Evolutionary conservation across 2,888 invertebrate genomes (phyloP).

Genomic region (Xestia ashworthii): DNA sequence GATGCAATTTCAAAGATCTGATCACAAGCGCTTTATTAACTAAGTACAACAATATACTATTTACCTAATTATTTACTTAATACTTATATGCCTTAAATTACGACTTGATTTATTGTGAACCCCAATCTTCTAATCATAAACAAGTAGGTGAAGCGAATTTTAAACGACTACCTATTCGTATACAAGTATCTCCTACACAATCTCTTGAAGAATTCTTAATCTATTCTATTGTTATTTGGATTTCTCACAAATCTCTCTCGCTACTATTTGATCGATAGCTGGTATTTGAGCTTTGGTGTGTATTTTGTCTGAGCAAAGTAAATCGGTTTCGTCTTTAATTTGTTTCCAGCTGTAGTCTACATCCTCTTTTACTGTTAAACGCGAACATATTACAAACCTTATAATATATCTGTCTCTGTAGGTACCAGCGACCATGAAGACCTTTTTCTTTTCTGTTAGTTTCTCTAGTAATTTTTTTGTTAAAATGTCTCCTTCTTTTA

Average conservation of each 20-base stretch:
- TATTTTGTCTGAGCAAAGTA: conserved; percentile 74
- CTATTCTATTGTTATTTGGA: conserved; percentile 74
- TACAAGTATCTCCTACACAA: conserved; percentile 27
- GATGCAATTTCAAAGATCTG: conserved; percentile 26
- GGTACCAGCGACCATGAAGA: conserved; percentile 95
- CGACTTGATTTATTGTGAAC: conserved; percentile 36
- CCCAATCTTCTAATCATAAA: conserved; percentile 10
- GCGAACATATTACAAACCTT: conserved; percentile 95
- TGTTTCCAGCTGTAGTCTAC: conserved; percentile 94
- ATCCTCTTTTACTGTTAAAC: conserved; percentile 93
- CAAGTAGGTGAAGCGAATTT: conserved; percentile 21
- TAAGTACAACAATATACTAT: conserved; percentile 16
- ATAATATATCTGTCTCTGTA: conserved; percentile 93
- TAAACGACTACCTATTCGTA: conserved; percentile 30
- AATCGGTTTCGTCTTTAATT: conserved; percentile 91
- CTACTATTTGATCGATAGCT: conserved; percentile 79
- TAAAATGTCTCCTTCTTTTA: conserved; percentile 93
- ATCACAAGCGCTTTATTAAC: conserved; percentile 40
- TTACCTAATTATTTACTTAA: conserved; percentile 7
- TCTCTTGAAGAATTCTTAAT: background rate
- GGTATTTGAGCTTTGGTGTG: conserved; percentile 78
- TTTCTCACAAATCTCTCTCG: conserved; percentile 80
- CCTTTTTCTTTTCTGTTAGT: conserved; percentile 93
- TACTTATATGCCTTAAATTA: conserved; percentile 17
- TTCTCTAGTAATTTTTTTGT: conserved; percentile 94